Evolutionary conservation across 2,113 vertebrate genomes (phyloP).

Genomic region (Hystrix brachyura): DNA sequence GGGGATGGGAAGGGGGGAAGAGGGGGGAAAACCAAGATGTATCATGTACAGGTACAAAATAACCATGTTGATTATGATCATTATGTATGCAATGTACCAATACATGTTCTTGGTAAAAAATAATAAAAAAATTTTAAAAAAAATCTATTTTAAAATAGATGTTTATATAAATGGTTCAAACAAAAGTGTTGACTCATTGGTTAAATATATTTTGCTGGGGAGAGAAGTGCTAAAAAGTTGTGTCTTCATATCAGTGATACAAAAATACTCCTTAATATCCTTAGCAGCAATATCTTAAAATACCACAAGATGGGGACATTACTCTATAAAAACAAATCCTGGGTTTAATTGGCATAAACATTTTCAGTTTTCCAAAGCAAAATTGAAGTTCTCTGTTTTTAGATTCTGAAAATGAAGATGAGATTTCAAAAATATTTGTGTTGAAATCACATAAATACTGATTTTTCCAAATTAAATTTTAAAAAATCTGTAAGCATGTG

Average conservation of each 20-base stretch:
- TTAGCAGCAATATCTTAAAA: constrained; percentile 59
- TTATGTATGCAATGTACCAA: no score
- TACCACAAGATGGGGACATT: constrained; percentile 76
- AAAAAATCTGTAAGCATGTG: background rate
- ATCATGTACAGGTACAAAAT: no score
- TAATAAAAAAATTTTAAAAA: no score
- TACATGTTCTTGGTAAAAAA: no score
- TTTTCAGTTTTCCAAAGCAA: constrained; percentile 40
- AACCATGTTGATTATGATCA: no score
- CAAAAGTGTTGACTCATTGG: background rate
- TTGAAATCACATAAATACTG: background rate
- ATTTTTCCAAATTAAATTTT: background rate
- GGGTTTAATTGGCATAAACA: background rate
- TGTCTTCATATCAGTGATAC: background rate
- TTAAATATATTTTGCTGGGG: background rate
- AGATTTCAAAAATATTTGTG: constrained; percentile 10
- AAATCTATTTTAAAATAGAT: background rate
- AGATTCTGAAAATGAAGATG: background rate
- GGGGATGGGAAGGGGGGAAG: no score
- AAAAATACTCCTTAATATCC: background rate
- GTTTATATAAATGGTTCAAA: background rate
- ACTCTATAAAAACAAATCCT: constrained; percentile 57
- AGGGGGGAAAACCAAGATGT: no score
- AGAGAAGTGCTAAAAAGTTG: background rate
- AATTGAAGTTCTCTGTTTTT: background rate